Evolutionary conservation across 1,140 invertebrate genomes (phyloP).

Genomic region (Lucilia cuprina): DNA sequence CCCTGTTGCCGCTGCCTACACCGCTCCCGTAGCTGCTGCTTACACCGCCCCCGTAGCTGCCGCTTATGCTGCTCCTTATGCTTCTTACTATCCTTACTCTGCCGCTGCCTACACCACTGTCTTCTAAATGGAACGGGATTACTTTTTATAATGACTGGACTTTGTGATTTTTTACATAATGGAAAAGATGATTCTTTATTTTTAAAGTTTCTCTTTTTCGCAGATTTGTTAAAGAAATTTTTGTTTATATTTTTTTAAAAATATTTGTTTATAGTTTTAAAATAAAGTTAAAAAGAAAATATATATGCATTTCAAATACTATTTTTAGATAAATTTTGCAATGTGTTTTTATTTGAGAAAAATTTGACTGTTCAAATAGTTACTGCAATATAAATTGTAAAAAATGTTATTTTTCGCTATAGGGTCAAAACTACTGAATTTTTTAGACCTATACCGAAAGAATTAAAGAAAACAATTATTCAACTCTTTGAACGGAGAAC

Average conservation of each 20-base stretch:
- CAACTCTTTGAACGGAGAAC: no score
- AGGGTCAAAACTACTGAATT: no score
- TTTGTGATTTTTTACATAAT: background rate
- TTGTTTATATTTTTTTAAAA: background rate
- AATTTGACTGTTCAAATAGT: no score
- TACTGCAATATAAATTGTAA: no score
- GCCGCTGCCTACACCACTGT: slow-evolving; percentile 43
- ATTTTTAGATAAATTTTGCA: no score
- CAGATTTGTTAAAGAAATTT: slow-evolving; percentile 17
- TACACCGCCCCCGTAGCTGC: slow-evolving; percentile 45
- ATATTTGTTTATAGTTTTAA: background rate
- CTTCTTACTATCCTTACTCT: slow-evolving; percentile 49
- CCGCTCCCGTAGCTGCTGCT: slow-evolving; percentile 49
- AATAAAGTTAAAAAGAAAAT: background rate
- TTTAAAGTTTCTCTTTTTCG: background rate
- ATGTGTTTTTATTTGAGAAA: no score
- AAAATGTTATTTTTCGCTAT: no score
- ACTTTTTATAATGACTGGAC: background rate
- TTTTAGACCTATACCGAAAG: no score
- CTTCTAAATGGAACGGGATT: slow-evolving; percentile 34
- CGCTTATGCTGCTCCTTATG: slow-evolving; percentile 44
- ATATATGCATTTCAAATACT: background rate
- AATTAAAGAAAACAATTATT: no score
- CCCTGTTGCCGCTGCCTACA: slow-evolving; percentile 47
- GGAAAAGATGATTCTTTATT: background rate